These are phyloP conservation scores for Neolamprologus caudopunctatus DNA, from an alignment of 2,113 vertebrate species.

Conservation along the genomic window DNA sequence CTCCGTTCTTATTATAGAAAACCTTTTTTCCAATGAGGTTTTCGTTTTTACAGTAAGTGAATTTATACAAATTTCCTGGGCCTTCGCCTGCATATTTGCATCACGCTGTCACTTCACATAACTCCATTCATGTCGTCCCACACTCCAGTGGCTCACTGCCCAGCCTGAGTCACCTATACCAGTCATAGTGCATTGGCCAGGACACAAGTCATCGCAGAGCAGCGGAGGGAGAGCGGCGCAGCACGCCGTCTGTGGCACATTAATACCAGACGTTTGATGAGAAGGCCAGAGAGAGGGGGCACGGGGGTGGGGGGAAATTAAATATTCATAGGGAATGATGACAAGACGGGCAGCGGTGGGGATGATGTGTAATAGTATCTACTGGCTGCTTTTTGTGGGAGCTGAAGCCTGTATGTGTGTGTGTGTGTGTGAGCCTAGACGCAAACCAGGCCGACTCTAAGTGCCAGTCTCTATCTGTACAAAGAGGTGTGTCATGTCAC, in stretches of 20 bases:
- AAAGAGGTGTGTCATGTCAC: constrained; percentile 47
- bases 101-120: neutral
- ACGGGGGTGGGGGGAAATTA: constrained; percentile 17
- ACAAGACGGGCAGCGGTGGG: constrained; percentile 13
- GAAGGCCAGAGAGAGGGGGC: constrained; percentile 2
- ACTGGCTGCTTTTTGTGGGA: constrained; percentile 24
- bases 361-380: constrained; percentile 42
- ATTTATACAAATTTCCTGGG: neutral
- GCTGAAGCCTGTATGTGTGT: neutral
- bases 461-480: constrained; percentile 36
- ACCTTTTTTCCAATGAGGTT: neutral
- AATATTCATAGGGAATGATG: constrained; percentile 61
- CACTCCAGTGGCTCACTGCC: constrained; percentile 14
- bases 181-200: constrained; percentile 32
- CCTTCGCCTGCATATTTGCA: neutral
- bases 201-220: constrained; percentile 29
- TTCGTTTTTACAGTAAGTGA: neutral
- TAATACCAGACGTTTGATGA: constrained; percentile 45
- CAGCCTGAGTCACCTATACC: constrained; percentile 32
- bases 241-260: constrained; percentile 32
- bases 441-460: constrained; percentile 23
- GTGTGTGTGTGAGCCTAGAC: neutral
- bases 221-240: neutral
- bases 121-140: constrained; percentile 10
- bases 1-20: neutral